Percentiles rank a stretch among this genome's conserved stretches.
phyloP scores from a whole-genome alignment of 2,888 invertebrate genomes.

The Himalopsyche tibetana region DNA sequence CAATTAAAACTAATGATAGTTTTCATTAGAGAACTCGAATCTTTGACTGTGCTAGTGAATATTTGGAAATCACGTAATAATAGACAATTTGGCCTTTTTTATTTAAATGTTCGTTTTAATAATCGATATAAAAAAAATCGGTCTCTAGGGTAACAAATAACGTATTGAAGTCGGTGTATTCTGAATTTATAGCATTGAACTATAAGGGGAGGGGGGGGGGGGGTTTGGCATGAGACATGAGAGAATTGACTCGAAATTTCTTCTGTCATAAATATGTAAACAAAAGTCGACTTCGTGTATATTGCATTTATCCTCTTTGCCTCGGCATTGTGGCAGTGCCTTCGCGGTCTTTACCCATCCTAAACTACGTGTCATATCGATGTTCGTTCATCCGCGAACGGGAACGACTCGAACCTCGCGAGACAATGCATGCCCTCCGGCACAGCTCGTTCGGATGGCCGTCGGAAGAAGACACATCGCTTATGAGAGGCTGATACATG shows the following conservation, averaged over 20 bases:
- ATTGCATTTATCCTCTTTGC: slow-evolving; percentile 35
- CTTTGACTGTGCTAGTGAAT: no score
- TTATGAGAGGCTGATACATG: slow-evolving; percentile 50
- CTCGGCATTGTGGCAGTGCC: slow-evolving; percentile 43
- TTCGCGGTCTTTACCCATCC: slow-evolving; percentile 62
- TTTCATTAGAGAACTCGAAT: no score
- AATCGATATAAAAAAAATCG: no score
- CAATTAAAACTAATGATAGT: no score
- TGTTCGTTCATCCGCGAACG: slow-evolving; percentile 61
- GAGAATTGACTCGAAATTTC: slow-evolving; percentile 13
- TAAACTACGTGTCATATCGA: slow-evolving; percentile 65
- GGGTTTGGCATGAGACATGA: neutral
- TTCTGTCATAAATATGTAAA: slow-evolving; percentile 4
- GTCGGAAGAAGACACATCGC: slow-evolving; percentile 51
- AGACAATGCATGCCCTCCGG: slow-evolving; percentile 60
- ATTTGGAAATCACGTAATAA: no score
- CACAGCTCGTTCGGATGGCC: slow-evolving; percentile 41
- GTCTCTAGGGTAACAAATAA: no score
- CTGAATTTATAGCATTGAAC: neutral
- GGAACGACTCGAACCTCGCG: slow-evolving; percentile 59
- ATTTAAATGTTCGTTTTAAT: no score
- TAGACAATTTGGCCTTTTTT: no score
- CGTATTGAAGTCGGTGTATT: no score
- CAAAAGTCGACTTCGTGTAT: slow-evolving; percentile 37
- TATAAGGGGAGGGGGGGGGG: neutral